A percentile compares a stretch with the other conserved stretches of the same genome.
Conservation (phyloP, 2,888 invertebrate species). For the Calameuta filiformis region DNA sequence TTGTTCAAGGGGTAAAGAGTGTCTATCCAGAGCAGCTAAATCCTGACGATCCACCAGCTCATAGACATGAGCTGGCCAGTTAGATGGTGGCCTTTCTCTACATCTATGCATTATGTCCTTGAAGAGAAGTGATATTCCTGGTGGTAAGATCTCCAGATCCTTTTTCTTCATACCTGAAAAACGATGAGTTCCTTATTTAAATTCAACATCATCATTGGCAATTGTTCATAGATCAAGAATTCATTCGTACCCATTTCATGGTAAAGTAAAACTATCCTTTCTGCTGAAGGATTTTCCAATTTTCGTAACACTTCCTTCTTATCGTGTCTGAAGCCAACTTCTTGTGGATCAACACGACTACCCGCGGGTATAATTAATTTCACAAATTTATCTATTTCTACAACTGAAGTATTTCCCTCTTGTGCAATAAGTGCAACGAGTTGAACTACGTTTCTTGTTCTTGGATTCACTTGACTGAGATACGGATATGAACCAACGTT, state of each 20-base stretch:
- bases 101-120: slow-evolving; percentile 78
- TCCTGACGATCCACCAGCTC: slow-evolving; percentile 79
- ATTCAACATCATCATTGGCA: background rate
- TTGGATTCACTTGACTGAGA: slow-evolving; percentile 78
- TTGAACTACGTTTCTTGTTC: slow-evolving; percentile 80
- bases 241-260: slow-evolving; percentile 66
- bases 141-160: slow-evolving; percentile 79
- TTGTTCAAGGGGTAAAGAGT: slow-evolving; percentile 32
- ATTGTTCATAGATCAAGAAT: background rate
- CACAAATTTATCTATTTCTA: slow-evolving; percentile 53
- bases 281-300: slow-evolving; percentile 46
- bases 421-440: slow-evolving; percentile 67
- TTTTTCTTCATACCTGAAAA: slow-evolving; percentile 72
- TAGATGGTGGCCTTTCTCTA: slow-evolving; percentile 77
- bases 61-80: slow-evolving; percentile 80
- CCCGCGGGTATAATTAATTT: slow-evolving; percentile 60
- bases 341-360: slow-evolving; percentile 56
- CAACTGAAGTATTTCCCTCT: slow-evolving; percentile 35
- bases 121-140: slow-evolving; percentile 77
- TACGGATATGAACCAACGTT: slow-evolving; percentile 75
- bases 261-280: slow-evolving; percentile 70
- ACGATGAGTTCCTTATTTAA: slow-evolving; percentile 30
- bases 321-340: slow-evolving; percentile 43
- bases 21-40: slow-evolving; percentile 70
- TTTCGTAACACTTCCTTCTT: slow-evolving; percentile 47